Base-by-base conservation (phyloP, 2,888 invertebrate genomes). In the Clepsis dumicolana region DNA sequence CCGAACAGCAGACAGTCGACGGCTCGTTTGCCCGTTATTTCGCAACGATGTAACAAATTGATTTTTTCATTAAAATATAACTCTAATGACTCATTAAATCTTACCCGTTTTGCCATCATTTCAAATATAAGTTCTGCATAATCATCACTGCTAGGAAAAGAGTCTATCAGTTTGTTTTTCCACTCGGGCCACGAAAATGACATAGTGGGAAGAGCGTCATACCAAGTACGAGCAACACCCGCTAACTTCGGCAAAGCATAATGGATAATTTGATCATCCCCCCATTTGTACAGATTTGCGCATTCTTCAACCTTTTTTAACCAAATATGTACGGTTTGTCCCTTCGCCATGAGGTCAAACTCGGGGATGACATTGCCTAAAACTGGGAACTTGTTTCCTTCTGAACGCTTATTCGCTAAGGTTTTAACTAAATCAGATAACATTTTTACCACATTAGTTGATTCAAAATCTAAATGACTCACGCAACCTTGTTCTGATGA, bases 61-160 rank as follows among this genome's bases (percentile, higher is more conserved):
- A n/a, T n/a, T n/a, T n/a, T n/a, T n/a, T n/a, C n/a, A n/a, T n/a
- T n/a, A n/a, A n/a, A n/a, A n/a, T n/a, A n/a, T n/a, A n/a, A n/a
- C n/a, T n/a, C n/a, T n/a, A n/a, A n/a, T n/a, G n/a, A n/a, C n/a
- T n/a, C n/a, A n/a, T n/a, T n/a, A n/a, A n/a, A n/a, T n/a, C n/a
- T n/a, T n/a, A n/a, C n/a, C n/a, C n/a, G n/a, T n/a, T n/a, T 29
- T 3, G 29, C 4, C 16, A 73, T 52, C 73, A 73, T 73, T 44
- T 71, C 70, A 18, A 64, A 68, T n/a, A 73, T 52, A 0, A 71
- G 32, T 27, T 72, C 70, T 0, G 73, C 71, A 29, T 70, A 73
- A 56, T 73, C 68, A 18, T 72, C 72, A 24, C 54, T 66, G 35
- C 62, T 44, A 14, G 73, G 73, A 59, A 73, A 73, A n/a, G 67